phyloP scores from a whole-genome alignment of 2,888 invertebrate genomes.

The Ernsta delagoae region DNA sequence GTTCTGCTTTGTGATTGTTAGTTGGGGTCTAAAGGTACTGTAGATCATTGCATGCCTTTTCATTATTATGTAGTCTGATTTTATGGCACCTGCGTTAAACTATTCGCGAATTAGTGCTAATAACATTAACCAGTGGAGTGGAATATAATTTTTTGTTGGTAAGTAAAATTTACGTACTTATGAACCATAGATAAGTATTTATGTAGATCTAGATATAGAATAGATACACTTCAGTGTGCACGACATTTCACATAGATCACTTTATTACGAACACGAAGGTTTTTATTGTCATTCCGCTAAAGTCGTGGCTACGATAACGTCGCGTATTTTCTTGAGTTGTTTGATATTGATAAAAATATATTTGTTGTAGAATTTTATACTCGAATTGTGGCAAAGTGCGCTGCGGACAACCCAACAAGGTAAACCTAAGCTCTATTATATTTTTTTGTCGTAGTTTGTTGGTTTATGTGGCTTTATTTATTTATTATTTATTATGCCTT shows the following conservation, averaged over 20 bases:
- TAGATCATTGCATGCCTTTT: constrained; percentile 65
- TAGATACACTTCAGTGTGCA: constrained; percentile 46
- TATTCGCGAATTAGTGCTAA: constrained; percentile 56
- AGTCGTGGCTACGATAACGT: constrained; percentile 41
- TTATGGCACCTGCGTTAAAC: constrained; percentile 24
- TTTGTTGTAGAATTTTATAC: constrained; percentile 61
- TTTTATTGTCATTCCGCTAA: constrained; percentile 43
- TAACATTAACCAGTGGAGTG: constrained; percentile 62
- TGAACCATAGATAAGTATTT: constrained; percentile 41
- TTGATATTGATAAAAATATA: constrained; percentile 48
- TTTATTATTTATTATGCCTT: constrained; percentile 78
- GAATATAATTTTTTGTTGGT: constrained; percentile 59
- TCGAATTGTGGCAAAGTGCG: constrained; percentile 46
- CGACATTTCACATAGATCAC: constrained; percentile 54
- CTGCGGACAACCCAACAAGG: constrained; percentile 57
- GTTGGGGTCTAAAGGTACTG: constrained; percentile 57
- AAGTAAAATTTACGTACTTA: constrained; percentile 64
- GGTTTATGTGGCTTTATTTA: constrained; percentile 82
- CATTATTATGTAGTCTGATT: constrained; percentile 45
- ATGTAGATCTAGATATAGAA: constrained; percentile 35
- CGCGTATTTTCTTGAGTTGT: constrained; percentile 45
- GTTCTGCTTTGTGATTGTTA: constrained; percentile 67
- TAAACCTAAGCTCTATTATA: constrained; percentile 65
- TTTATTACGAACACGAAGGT: constrained; percentile 19
- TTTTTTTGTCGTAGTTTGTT: constrained; percentile 66